Conservation (phyloP, 2,888 invertebrate genomes). For the Ennomos fuscantarius region DNA sequence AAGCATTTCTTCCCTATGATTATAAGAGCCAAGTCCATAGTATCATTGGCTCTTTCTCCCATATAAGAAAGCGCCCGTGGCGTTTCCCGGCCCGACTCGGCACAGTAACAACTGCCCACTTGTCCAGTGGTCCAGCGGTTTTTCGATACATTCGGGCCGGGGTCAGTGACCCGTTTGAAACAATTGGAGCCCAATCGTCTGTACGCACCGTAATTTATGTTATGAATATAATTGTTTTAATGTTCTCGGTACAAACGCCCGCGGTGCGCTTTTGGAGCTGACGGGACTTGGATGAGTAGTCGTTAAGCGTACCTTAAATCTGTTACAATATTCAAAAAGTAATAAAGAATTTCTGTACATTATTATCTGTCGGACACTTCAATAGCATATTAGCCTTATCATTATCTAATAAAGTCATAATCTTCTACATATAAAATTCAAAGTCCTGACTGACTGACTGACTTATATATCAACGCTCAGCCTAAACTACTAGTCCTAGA, state of each 20-base stretch:
- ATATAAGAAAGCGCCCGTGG: slow-evolving; percentile 51
- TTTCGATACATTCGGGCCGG: slow-evolving; percentile 56
- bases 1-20: slow-evolving; percentile 4
- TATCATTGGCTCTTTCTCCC: slow-evolving; percentile 37
- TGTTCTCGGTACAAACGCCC: slow-evolving; percentile 22
- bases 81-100: slow-evolving; percentile 43
- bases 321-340: background rate
- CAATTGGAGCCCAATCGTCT: slow-evolving; percentile 55
- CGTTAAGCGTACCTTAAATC: background rate
- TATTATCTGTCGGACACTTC: too few species aligned
- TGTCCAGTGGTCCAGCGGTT: slow-evolving; percentile 42
- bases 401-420: too few species aligned
- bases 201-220: slow-evolving; percentile 46
- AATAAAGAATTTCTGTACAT: too few species aligned
- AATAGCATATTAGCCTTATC: too few species aligned
- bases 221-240: slow-evolving; percentile 45
- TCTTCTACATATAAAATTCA: too few species aligned
- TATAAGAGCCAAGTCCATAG: slow-evolving; percentile 41
- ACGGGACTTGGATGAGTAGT: background rate
- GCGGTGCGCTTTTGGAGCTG: slow-evolving; percentile 3
- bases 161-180: slow-evolving; percentile 64
- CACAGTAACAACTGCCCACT: slow-evolving; percentile 7
- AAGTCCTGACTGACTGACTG: too few species aligned
- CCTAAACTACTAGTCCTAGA: too few species aligned
- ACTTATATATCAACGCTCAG: too few species aligned